Base-by-base conservation (phyloP, 2,797 vertebrate species). In the Spea hammondii region DNA sequence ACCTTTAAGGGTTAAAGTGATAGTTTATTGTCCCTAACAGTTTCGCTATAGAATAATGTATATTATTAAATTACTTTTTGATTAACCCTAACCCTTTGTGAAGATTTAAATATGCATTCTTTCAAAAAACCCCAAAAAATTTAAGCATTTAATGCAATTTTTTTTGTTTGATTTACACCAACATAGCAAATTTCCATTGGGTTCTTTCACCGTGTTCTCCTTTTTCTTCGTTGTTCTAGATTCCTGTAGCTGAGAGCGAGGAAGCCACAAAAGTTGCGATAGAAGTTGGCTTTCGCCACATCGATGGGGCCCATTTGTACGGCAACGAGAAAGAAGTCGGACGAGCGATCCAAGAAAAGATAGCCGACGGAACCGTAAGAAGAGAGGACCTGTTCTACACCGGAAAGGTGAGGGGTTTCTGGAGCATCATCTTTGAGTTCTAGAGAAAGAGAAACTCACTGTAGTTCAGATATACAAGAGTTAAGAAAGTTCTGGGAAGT, bases 341-440 rank as follows among this genome's bases (percentile, higher is more conserved):
- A 2, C 55, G 46, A 8, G 84, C 74, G 8, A 49, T 82, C 66
- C 67, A 46, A 12, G 72, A 70, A 11, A 83, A 82, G 64, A 85
- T 79, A 53, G 64, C 71, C 5, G 74, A 82, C 70, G 77, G 82
- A 1, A 80, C 71, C 5, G 72, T 78, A 12, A 81, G 75, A 46
- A 64, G 80, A 45, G 80, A 83, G 62, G 78, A 83, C 8, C 5
- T 82, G 9, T 82, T 84, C 32, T 84, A 77, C 60, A 84, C 83
- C 0, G 78, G 82, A 48, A 83, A 83, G 74, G 79, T 83, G 50
- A 70, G 71, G 4, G 3, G 5, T 2, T 32, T 32, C 32, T 32
- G 32, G 32, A 32, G 32, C 32, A 32, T 32, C 32, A 3, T 32
- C 32, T 32, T 32, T 32, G 32, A 3, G 32, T 32, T 32, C 47